Base-by-base conservation (phyloP, 1,140 invertebrate species). In the Mamestra configurata region DNA sequence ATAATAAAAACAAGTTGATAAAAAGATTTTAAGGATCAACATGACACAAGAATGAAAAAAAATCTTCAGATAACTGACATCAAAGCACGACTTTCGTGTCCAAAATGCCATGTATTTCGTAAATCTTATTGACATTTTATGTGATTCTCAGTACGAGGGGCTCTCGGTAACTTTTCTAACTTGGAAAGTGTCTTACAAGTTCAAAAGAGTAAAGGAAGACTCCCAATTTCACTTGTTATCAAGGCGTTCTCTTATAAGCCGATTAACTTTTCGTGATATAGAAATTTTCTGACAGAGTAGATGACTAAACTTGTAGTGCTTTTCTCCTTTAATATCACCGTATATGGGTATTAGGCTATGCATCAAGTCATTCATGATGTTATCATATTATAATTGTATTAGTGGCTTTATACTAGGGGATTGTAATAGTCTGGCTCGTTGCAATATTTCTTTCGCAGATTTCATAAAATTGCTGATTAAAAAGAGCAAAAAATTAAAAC, bases 171-270 rank as follows among this genome's bases (percentile, higher is more conserved):
- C 40, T 70, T 22, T 31, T 0, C 22, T 53, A 31, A 51, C 46
- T 71, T 68, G 22, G 20, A 68, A 68, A 68, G 40, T 68, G 40
- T 46, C 40, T 68, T 68, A 49, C 40, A 24, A 49, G 20, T 53
- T 71, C 0, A 43, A 51, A 46, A 51, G 53, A 71, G 22, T 15
- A 8, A 40, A 4, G 15, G n/a, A 68, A 68, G 15, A 46, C 13
- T 68, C 46, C 11, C 8, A 35, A 53, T 71, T 51, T 40, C 46
- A 13, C 40, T 43, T 46, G 40, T 68, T 68, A 7, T n/a, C 18
- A 13, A 11, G 31, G 31, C 64, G 5, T 35, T 11, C 15, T 40
- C 13, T 22, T 27, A 22, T 70, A 53, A 71, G 46, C 68, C 68
- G 46, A 71, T 71, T 71, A 71, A 51, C 43, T 53, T 53, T 4